These are phyloP conservation scores for Anaspis maculata DNA, from an alignment of 2,888 invertebrate species.

Conservation along the genomic window DNA sequence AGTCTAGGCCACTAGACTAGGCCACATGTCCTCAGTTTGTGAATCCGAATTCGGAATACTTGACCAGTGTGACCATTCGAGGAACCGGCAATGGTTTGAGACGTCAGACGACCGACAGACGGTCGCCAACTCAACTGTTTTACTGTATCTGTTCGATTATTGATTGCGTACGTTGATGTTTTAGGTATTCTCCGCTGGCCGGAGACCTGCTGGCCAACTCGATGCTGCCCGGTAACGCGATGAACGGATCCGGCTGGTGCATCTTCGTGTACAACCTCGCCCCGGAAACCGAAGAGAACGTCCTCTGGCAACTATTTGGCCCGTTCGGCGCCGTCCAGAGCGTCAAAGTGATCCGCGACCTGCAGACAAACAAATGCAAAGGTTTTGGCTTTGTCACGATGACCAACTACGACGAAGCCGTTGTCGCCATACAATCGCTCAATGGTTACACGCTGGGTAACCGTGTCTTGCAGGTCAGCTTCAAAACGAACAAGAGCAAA, in stretches of 20 bases:
- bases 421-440: constrained; percentile 91
- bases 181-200: constrained; percentile 70
- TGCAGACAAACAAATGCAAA: constrained; percentile 90
- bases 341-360: constrained; percentile 93
- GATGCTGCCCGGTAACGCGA: constrained; percentile 76
- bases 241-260: constrained; percentile 85
- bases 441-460: constrained; percentile 94
- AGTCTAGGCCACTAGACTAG: no score
- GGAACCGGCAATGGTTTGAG: no score
- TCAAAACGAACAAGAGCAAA: constrained; percentile 89
- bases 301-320: constrained; percentile 91
- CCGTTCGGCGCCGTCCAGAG: constrained; percentile 96
- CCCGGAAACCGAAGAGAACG: constrained; percentile 85
- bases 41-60: no score
- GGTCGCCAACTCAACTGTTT: no score
- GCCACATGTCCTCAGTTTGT: no score
- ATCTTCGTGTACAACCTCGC: constrained; percentile 90
- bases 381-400: constrained; percentile 98
- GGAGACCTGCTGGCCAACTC: constrained; percentile 61
- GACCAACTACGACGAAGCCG: constrained; percentile 96
- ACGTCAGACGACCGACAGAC: no score
- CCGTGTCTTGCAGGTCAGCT: constrained; percentile 93
- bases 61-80: no score
- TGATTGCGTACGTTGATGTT: constrained; percentile 1
- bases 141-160: no score